Evolutionary conservation across 2,113 vertebrate species (phyloP).

Genomic region (Megaceryle maxima): DNA sequence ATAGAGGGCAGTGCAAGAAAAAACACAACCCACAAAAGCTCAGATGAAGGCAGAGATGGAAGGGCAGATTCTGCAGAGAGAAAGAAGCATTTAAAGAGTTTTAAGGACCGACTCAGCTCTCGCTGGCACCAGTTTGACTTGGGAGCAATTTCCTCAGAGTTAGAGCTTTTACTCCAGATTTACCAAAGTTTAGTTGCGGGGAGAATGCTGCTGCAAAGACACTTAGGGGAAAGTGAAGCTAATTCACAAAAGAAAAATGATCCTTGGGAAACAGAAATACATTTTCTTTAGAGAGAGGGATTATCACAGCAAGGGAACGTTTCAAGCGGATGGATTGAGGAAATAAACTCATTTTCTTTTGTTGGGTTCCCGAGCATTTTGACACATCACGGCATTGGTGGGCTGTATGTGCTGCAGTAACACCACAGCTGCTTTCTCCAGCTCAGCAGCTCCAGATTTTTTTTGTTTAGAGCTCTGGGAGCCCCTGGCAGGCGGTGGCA

Average conservation of each 20-base stretch:
- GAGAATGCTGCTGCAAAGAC: not conserved
- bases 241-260: not conserved
- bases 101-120: not conserved
- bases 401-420: not conserved
- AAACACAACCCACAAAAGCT: not conserved
- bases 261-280: not conserved
- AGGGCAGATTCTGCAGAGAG: not conserved
- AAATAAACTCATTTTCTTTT: not conserved
- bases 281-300: not conserved
- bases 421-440: not conserved
- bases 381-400: not conserved
- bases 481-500: not conserved
- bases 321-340: not conserved
- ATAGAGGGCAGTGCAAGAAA: not conserved
- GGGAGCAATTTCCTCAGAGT: not conserved
- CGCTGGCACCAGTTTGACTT: not conserved
- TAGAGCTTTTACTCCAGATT: not conserved
- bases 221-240: not conserved
- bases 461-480: not conserved
- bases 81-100: not conserved
- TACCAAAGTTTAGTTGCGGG: accelerated
- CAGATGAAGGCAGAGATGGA: not conserved
- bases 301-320: not conserved
- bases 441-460: accelerated
- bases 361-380: not conserved